Evolutionary conservation across 2,888 invertebrate genomes (phyloP), one percentile per base, ranked within the genome.

Genomic region (Mythimna lalbum): DNA sequence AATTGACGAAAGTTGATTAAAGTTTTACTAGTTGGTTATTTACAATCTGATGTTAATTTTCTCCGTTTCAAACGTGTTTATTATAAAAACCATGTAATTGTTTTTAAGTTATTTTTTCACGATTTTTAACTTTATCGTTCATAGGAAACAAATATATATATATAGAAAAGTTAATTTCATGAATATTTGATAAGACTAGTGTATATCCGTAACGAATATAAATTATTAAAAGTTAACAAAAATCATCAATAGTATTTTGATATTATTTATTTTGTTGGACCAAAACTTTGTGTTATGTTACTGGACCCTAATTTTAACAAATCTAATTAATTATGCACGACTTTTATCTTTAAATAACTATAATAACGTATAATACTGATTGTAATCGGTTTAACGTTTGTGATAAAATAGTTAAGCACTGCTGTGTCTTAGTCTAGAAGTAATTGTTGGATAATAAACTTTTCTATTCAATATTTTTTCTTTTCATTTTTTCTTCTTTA

Each of bases 401-500:
- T 81, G 81, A 83, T 84, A 77, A 75, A 71, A 52, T 76, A 57
- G 31, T 33, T 66, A 39, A 63, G 47, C 61, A 76, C 61, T 53
- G 31, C 21, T 52, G 39, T 73, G 55, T 75, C 56, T 63, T 69
- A 43, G 53, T 56, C 53, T 80, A 73, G 50, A 47, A 71, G 49
- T 76, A 78, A 71, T 82, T 78, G 82, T 68, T 76, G 67, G 70
- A 69, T 74, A 84, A 69, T 80, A 84, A 76, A 78, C 19, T 80
- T 76, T 78, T 75, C 49, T 80, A 78, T 61, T 57, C 49, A 72
- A 80, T 27, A 10, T 6, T 39, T 67, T 52, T 0, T 23, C 43
- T 43, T 43, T 43, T 43, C 1, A 6, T 43, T 17, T 43, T 43
- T 2, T 19, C 43, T 19, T 43, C 4, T 1, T 14, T 39, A 10